Base-by-base conservation (phyloP, 2,113 vertebrate species). In the Halcyon senegalensis region DNA sequence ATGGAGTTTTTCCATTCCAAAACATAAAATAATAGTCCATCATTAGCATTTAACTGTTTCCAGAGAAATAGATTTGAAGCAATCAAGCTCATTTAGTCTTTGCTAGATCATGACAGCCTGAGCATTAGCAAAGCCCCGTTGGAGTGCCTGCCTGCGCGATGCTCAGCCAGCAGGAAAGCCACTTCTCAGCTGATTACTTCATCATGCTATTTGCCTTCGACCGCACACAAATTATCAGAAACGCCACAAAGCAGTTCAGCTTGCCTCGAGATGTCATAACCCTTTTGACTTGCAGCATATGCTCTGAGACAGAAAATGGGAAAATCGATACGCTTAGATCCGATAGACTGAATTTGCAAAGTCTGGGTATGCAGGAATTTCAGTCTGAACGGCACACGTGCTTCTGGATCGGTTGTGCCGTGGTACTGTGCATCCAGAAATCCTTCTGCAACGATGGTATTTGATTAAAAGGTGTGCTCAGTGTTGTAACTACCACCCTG, bases 161-260 rank as follows among this genome's bases (percentile, higher is more conserved):
- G 95, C 91, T 96, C 84, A 91, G 86, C 56, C 70, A 87, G 88
- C 92, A 83, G 21, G 68, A 95, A 95, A 95, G 28, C 87, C 51
- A 68, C 92, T 93, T 89, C 81, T 80, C 82, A 55, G 76, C 86
- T 84, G 84, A 96, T 92, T 86, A 94, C 62, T 95, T 91, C 81
- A 95, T 86, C 74, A 37, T 39, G 83, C 87, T 94, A 63, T 95
- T 97, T 95, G 84, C 93, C 64, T 97, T 59, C 9, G 62, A 90
- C 68, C 94, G 94, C 89, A 87, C 95, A 94, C 93, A 96, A 96
- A 96, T 96, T 94, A 85, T 46, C 95, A 94, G 69, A 55, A 90
- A 72, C 85, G 94, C 77, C 92, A 83, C 89, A 64, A 90, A 91
- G 92, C 94, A 92, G 94, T 80, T 37, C 56, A 82, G 83, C 77